Evolutionary conservation across 2,113 vertebrate species (phyloP), one percentile per base, ranked within the genome.

Genomic region (Asarcornis scutulata): DNA sequence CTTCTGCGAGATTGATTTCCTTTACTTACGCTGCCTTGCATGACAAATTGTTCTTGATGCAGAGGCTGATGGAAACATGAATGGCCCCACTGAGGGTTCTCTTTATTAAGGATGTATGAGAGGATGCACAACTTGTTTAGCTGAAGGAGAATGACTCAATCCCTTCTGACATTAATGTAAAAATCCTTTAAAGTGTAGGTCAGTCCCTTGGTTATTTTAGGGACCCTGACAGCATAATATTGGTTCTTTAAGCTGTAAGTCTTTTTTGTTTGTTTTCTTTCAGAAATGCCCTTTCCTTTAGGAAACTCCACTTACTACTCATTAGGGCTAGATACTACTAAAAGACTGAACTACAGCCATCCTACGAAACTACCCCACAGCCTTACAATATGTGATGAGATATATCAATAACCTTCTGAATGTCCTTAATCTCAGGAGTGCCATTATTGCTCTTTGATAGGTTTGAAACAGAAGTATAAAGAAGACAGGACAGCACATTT

Each of bases 1-100:
- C 82, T 93, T 91, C 63, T 77, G 73, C 5, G 48, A 95, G 94
- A 97, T 93, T 94, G 96, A 97, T 98, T 97, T 97, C 75, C 89
- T 89, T 76, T 96, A 95, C 89, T 97, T 96, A 97, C 69, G 83
- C 77, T 89, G 89, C 88, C 91, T 92, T 94, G 91, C 92, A 91
- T 88, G 91, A 98, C 86, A 95, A 97, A 96, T 34, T 38, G 81
- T 81, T 89, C 83, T 86, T 89, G 66, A 88, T 91, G 95, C 67
- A 88, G 88, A 93, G 86, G 82, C 34, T 93, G 96, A 97, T 81
- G 93, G 88, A 94, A 97, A 95, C 93, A 97, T 59, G 84, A 97
- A 98, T 89, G 83, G 93, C 75, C 25, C 58, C 95, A 91, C 63
- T 88, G 94, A 48, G 13, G 88, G 77, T 78, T 89, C 86, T 95